Percentiles rank a stretch among this genome's conserved stretches.
Conservation (phyloP, 2,888 invertebrate genomes). For the Dastarcus helophoroides region DNA sequence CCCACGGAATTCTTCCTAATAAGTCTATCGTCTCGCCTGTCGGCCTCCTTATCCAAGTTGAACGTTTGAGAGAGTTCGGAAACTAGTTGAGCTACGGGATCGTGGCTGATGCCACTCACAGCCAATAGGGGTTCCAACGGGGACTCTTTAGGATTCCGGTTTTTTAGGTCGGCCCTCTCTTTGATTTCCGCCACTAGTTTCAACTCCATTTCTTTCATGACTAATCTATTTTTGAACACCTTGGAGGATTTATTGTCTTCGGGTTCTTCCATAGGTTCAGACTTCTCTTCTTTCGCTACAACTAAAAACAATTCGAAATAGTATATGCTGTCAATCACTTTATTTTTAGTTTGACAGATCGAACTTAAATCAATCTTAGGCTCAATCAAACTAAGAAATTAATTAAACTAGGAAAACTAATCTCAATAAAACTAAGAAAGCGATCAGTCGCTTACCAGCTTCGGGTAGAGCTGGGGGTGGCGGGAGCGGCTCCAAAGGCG, state of each 20-base stretch:
- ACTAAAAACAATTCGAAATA: conserved; percentile 11
- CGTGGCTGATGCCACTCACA: conserved; percentile 45
- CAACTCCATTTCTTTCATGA: conserved; percentile 74
- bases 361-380: too few relatives aligned
- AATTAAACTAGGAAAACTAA: too few relatives aligned
- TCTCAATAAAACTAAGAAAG: too few relatives aligned
- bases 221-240: conserved; percentile 41
- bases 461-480: conserved; percentile 32
- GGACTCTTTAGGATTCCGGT: conserved; percentile 44
- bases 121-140: conserved; percentile 36
- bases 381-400: too few relatives aligned
- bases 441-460: conserved; percentile 7
- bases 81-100: conserved; percentile 70
- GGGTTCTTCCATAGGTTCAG: conserved; percentile 13
- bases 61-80: conserved; percentile 78
- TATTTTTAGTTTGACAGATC: too few relatives aligned
- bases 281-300: conserved; percentile 15
- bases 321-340: conserved; percentile 3
- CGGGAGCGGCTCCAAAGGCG: conserved; percentile 37
- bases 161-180: conserved; percentile 59
- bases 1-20: conserved; percentile 22
- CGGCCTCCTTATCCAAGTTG: conserved; percentile 47
- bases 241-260: conserved; percentile 33
- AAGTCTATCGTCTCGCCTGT: conserved; percentile 35
- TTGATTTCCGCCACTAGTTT: conserved; percentile 76